These are phyloP conservation scores for Paramormyrops kingsleyae DNA, from an alignment of 2,113 vertebrate species.

Conservation along the genomic window DNA sequence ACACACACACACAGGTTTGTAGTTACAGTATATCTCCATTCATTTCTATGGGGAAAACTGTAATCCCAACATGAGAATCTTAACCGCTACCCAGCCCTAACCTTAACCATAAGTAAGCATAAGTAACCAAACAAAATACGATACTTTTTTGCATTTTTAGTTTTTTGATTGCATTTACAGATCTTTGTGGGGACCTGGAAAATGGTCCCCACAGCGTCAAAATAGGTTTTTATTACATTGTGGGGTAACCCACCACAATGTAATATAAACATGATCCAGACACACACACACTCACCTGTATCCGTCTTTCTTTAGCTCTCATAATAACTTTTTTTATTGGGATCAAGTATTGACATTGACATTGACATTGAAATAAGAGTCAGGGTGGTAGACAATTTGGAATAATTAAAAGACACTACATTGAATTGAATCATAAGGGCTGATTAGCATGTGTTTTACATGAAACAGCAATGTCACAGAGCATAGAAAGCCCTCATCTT, in stretches of 20 bases:
- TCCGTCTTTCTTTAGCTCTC: background rate
- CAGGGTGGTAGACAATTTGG: conserved; percentile 39
- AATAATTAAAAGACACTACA: conserved; percentile 48
- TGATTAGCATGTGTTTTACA: conserved; percentile 23
- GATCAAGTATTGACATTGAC: background rate
- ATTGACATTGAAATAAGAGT: background rate
- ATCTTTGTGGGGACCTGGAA: background rate
- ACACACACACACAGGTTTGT: no score
- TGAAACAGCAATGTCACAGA: background rate
- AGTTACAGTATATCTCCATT: no score
- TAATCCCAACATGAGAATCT: no score
- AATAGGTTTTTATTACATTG: background rate
- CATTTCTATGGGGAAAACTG: no score
- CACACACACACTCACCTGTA: background rate
- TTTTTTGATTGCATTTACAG: background rate
- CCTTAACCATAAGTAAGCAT: no score
- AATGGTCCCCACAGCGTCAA: background rate
- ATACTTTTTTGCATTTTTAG: background rate
- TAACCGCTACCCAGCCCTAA: no score
- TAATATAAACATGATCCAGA: background rate
- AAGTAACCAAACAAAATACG: no score
- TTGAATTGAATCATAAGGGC: conserved; percentile 39
- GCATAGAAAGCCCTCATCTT: background rate
- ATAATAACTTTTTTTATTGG: background rate
- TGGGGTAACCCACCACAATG: background rate